These are phyloP conservation scores for Poeciliopsis paucimaculata DNA, from an alignment of 2,797 vertebrate genomes.

Conservation along the genomic window DNA sequence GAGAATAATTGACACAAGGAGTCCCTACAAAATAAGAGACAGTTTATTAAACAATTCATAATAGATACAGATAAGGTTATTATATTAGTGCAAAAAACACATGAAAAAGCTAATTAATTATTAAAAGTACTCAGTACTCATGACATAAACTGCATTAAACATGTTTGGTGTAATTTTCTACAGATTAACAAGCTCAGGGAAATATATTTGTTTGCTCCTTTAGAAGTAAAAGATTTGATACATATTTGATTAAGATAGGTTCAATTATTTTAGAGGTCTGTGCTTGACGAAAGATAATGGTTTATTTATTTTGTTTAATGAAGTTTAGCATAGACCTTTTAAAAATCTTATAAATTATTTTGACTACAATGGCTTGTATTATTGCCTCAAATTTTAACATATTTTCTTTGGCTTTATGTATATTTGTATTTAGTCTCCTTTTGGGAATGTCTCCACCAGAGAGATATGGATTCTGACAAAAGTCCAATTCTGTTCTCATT, in stretches of 20 bases:
- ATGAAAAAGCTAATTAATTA: neutral
- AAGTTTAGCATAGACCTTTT: neutral
- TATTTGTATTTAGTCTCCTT: neutral
- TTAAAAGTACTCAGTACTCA: neutral
- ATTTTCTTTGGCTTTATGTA: neutral
- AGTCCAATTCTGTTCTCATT: too few species aligned
- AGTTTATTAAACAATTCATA: constrained; percentile 9
- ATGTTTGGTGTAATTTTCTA: neutral
- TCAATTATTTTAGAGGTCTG: too few species aligned
- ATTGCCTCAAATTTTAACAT: neutral
- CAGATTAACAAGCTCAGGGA: neutral
- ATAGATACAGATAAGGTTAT: constrained; percentile 16
- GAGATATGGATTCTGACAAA: too few species aligned
- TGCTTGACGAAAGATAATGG: too few species aligned
- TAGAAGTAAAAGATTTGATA: too few species aligned
- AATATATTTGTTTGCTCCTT: neutral
- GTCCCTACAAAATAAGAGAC: constrained; percentile 70
- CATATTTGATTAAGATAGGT: too few species aligned
- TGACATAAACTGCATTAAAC: neutral
- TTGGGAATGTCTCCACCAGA: neutral
- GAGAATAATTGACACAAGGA: constrained; percentile 84
- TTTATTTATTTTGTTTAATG: too few species aligned
- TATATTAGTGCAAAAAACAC: neutral
- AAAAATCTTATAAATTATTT: neutral
- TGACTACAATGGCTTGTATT: neutral